phyloP scores from a whole-genome alignment of 2,113 vertebrate genomes.

The Gopherus evgoodei region DNA sequence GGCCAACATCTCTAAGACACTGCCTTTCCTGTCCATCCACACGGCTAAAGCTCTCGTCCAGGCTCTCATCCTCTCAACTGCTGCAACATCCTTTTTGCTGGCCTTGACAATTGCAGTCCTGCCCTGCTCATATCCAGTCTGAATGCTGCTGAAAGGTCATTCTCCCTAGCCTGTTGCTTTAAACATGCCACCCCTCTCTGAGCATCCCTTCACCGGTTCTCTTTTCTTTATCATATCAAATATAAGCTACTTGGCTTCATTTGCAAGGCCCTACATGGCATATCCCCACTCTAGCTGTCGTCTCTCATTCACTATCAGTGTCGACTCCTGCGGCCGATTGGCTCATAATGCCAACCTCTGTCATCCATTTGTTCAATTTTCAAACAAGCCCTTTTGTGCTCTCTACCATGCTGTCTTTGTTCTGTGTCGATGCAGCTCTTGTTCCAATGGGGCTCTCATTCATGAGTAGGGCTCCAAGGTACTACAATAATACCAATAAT shows the following conservation, averaged over 20 bases:
- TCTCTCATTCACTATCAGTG: not conserved
- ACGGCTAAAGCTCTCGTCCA: not conserved
- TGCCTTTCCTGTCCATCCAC: not conserved
- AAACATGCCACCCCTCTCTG: too few species aligned
- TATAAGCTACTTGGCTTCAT: too few species aligned
- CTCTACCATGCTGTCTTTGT: not conserved
- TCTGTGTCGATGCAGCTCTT: not conserved
- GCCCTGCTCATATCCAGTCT: too few species aligned
- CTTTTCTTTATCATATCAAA: too few species aligned
- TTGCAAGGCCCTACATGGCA: too few species aligned
- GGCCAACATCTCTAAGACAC: not conserved
- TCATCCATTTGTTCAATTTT: not conserved
- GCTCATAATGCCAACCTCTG: not conserved
- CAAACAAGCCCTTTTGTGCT: not conserved
- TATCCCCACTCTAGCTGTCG: not conserved
- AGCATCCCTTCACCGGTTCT: too few species aligned
- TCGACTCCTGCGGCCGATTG: rapidly evolving
- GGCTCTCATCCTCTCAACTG: not conserved
- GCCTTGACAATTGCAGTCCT: too few species aligned
- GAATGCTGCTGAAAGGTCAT: too few species aligned
- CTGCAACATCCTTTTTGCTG: not conserved
- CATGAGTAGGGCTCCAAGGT: not conserved
- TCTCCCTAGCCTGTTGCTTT: too few species aligned
- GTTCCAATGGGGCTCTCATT: not conserved
- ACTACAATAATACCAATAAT: not conserved